Evolutionary conservation across 92 coral and sea anemone species (phyloP).

Genomic region (Micromussa lordhowensis): DNA sequence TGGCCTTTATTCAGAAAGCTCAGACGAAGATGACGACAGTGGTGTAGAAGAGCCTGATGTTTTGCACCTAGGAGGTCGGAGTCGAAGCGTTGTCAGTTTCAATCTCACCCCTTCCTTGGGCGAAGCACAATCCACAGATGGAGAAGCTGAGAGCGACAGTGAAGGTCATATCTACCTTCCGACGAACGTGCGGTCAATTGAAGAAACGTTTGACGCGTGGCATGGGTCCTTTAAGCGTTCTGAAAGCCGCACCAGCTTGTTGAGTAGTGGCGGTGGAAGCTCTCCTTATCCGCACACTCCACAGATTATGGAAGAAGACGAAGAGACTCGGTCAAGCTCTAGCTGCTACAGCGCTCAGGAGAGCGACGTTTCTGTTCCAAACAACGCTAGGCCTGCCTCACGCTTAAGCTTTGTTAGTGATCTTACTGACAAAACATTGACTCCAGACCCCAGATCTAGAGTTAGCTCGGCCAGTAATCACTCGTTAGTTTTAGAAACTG

Average conservation of each 20-base stretch:
- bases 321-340: conserved; percentile 35
- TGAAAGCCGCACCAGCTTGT: conserved; percentile 55
- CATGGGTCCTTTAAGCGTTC: conserved; percentile 71
- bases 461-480: conserved; percentile 30
- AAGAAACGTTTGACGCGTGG: conserved; percentile 86
- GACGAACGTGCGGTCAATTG: conserved; percentile 74
- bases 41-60: conserved; percentile 28
- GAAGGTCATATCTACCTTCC: conserved; percentile 68
- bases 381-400: conserved; percentile 46
- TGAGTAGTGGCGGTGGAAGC: conserved; percentile 50
- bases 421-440: background rate
- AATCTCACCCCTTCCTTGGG: conserved; percentile 44
- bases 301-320: conserved; percentile 35
- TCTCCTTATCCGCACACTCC: conserved; percentile 33
- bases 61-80: conserved; percentile 22
- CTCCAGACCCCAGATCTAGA: conserved; percentile 3
- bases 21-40: conserved; percentile 39
- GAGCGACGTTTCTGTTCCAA: background rate
- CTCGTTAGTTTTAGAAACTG: conserved; percentile 3
- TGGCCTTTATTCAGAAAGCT: conserved; percentile 20
- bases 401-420: conserved; percentile 62
- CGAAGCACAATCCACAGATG: conserved; percentile 37
- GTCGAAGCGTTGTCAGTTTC: conserved; percentile 79
- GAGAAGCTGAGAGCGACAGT: conserved; percentile 27
- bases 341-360: conserved; percentile 40